Evolutionary conservation across 2,888 invertebrate genomes (phyloP), one percentile per base, ranked within the genome.

Genomic region (Xestobium rufovillosum): DNA sequence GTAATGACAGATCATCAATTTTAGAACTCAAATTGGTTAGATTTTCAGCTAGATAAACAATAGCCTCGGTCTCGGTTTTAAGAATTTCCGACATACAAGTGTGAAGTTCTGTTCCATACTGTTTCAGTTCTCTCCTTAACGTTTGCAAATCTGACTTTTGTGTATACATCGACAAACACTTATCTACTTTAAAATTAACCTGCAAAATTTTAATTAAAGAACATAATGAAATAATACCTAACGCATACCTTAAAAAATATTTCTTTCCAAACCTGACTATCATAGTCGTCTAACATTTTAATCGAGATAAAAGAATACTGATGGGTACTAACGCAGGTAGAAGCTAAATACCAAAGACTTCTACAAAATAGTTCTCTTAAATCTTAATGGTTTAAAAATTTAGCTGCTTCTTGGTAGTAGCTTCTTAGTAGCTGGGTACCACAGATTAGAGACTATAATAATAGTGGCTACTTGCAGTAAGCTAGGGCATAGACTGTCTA

Each of bases 21-120:
- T 84, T 81, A 56, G 86, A 85, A 66, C 91, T 91, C 47, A 95
- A 72, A 4, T 92, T 92, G 45, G 92, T 92, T 49, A 97, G 72
- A 63, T 94, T 94, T 29, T 91, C 91, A 3, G 96, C 95, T 29
- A 98, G 71, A 68, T 92, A 94, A 3, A 97, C 94, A 68, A 97
- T 97, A 63, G 96, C 94, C 2, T 91, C 92, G 60, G 97, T 98
- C 61, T 98, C 96, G 60, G 91, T 89, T 67, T 97, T 97, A 49
- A 97, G 92, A 4, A 97, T 76, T 63, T 97, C 95, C 48, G 96
- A 89, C 89, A 97, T 92, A 9, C 92, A 85, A 40, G 87, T 79
- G 49, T 94, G 77, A 1, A 97, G 69, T n/a, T 89, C 81, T 66
- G 90, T 89, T 30, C 96, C 70, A 64, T 95, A 96, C 12, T 85